phyloP scores from a whole-genome alignment of 2,888 invertebrate genomes.

The Spicauda simplicius region DNA sequence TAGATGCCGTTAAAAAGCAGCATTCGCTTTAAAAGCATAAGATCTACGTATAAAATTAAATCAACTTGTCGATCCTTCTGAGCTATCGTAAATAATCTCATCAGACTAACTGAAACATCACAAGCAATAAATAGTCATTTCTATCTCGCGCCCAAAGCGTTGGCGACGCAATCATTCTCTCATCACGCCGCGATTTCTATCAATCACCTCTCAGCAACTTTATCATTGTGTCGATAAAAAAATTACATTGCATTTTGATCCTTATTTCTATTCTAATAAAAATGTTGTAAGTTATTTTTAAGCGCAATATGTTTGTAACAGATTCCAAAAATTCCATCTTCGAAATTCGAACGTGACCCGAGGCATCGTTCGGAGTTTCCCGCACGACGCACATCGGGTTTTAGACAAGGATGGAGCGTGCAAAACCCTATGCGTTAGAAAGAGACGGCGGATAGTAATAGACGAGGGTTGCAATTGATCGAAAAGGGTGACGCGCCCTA shows the following conservation, averaged over 20 bases:
- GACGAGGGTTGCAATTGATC: constrained; percentile 78
- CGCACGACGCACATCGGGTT: constrained; percentile 62
- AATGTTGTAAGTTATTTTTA: constrained; percentile 24
- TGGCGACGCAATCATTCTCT: constrained; percentile 69
- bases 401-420: constrained; percentile 54
- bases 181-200: constrained; percentile 68
- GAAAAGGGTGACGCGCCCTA: constrained; percentile 77
- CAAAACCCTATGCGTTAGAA: constrained; percentile 46
- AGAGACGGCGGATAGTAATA: constrained; percentile 57
- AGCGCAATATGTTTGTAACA: constrained; percentile 32
- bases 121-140: constrained; percentile 52
- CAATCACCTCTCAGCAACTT: constrained; percentile 60
- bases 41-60: too few species aligned
- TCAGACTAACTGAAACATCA: constrained; percentile 13
- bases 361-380: constrained; percentile 63
- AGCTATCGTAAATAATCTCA: constrained; percentile 8
- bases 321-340: constrained; percentile 67
- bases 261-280: constrained; percentile 28
- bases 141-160: constrained; percentile 70
- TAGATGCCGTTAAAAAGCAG: too few species aligned
- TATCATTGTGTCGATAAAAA: constrained; percentile 18
- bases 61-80: background rate
- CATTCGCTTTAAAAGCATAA: too few species aligned
- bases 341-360: constrained; percentile 64
- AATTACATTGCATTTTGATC: constrained; percentile 42